A percentile compares a stretch with the other conserved stretches of the same genome.
phyloP scores from a whole-genome alignment of 2,113 vertebrate species.

The Hyla sarda region DNA sequence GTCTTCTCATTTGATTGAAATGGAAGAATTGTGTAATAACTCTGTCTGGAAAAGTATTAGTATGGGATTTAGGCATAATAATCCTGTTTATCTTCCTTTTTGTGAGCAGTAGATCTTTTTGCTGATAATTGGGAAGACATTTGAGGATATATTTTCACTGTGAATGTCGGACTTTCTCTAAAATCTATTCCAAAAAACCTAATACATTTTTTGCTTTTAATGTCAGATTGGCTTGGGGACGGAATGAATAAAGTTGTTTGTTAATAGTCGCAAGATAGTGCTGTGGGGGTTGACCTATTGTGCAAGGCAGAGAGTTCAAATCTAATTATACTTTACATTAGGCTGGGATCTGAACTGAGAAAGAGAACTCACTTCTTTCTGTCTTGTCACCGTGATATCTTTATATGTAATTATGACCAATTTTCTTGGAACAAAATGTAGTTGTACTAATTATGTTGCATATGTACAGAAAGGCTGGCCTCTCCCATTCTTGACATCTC shows the following conservation, averaged over 20 bases:
- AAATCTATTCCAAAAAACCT: conserved; percentile 44
- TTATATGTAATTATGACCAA: conserved; percentile 36
- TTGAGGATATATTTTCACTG: conserved; percentile 26
- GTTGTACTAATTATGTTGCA: conserved; percentile 13
- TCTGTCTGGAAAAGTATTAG: conserved; percentile 45
- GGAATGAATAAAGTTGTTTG: conserved; percentile 44
- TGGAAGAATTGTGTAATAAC: conserved; percentile 23
- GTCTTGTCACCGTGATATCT: conserved; percentile 17
- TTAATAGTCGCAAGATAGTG: conserved; percentile 11
- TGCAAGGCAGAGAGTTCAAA: conserved; percentile 21
- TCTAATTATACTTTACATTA: conserved; percentile 32
- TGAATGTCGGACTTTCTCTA: conserved; percentile 24
- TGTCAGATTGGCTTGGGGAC: conserved; percentile 21
- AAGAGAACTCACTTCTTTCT: conserved; percentile 16
- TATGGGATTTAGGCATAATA: conserved; percentile 48
- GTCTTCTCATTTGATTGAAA: conserved; percentile 42
- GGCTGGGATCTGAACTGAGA: neutral
- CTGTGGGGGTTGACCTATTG: neutral
- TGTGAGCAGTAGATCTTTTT: conserved; percentile 37
- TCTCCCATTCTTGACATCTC: neutral
- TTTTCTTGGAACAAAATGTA: conserved; percentile 29
- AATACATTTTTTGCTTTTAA: conserved; percentile 22
- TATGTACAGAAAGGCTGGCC: neutral
- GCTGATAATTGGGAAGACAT: conserved; percentile 52
- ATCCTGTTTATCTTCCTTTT: conserved; percentile 51